Evolutionary conservation across 2,888 invertebrate genomes (phyloP).

Genomic region (Sminthurinus aureus): DNA sequence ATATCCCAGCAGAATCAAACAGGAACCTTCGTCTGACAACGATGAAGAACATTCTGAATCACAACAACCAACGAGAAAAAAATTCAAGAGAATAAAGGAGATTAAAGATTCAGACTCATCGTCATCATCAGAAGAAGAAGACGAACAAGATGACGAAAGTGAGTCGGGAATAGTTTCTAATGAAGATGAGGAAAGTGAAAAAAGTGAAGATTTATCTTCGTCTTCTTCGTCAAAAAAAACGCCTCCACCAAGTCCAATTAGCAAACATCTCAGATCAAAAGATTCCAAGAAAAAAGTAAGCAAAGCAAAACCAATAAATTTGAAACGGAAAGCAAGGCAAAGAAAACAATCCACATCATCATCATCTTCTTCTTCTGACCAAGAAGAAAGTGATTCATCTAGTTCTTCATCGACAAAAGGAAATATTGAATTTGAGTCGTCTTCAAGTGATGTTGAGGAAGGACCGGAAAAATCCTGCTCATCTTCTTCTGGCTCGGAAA

Average conservation of each 20-base stretch:
- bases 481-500: slow-evolving; percentile 32
- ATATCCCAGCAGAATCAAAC: neutral
- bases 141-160: neutral
- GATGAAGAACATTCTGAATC: neutral
- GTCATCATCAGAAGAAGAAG: slow-evolving; percentile 15
- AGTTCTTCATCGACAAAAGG: slow-evolving; percentile 13
- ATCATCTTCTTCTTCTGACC: neutral
- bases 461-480: slow-evolving; percentile 31
- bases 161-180: neutral
- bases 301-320: neutral
- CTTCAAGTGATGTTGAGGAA: neutral
- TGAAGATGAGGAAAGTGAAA: slow-evolving; percentile 6
- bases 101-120: neutral
- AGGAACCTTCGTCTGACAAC: neutral
- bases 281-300: neutral
- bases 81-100: neutral
- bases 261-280: neutral
- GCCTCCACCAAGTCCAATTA: too few species aligned
- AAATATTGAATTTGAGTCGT: slow-evolving; percentile 20
- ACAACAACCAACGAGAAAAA: neutral
- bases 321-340: neutral
- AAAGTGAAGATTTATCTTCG: neutral
- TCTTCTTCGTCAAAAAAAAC: neutral
- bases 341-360: neutral
- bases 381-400: neutral